These are phyloP conservation scores for Harpagifer antarcticus DNA, from an alignment of 2,797 vertebrate genomes.

Conservation along the genomic window DNA sequence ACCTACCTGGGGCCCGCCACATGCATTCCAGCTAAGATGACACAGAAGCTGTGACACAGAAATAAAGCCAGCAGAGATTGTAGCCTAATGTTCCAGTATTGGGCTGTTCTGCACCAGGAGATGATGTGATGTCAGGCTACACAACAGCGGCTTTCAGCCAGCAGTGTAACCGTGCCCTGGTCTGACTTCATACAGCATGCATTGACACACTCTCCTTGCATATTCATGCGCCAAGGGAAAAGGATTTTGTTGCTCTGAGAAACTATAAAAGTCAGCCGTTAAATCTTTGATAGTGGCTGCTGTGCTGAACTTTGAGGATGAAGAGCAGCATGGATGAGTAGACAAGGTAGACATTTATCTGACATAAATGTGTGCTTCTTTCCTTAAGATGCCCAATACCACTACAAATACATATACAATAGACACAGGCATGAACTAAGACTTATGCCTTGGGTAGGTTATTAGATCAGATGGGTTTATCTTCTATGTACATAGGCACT, in stretches of 20 bases:
- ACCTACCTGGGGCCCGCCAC: constrained; percentile 26
- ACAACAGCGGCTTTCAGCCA: constrained; percentile 65
- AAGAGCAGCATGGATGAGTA: constrained; percentile 7
- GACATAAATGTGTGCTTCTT: constrained; percentile 4
- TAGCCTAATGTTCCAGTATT: constrained; percentile 69
- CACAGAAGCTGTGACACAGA: constrained; percentile 70
- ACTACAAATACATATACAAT: neutral
- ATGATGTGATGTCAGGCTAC: constrained; percentile 74
- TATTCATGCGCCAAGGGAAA: constrained; percentile 73
- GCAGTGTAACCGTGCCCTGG: constrained; percentile 38
- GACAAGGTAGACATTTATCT: neutral
- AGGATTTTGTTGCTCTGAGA: constrained; percentile 71
- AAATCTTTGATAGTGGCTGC: constrained; percentile 74
- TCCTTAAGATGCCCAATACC: neutral
- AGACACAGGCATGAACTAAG: neutral
- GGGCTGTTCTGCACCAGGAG: constrained; percentile 66
- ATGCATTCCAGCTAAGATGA: constrained; percentile 50
- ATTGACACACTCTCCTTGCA: constrained; percentile 50
- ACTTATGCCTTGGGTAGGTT: neutral
- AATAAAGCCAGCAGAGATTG: constrained; percentile 48
- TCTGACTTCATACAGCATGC: constrained; percentile 51
- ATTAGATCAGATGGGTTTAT: neutral
- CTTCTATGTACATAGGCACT: neutral
- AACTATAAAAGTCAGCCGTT: constrained; percentile 70
- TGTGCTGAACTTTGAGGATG: constrained; percentile 56